A percentile compares a stretch with the other conserved stretches of the same genome.
Evolutionary conservation across 1,140 invertebrate genomes (phyloP).

Genomic region (Magallana angulata): DNA sequence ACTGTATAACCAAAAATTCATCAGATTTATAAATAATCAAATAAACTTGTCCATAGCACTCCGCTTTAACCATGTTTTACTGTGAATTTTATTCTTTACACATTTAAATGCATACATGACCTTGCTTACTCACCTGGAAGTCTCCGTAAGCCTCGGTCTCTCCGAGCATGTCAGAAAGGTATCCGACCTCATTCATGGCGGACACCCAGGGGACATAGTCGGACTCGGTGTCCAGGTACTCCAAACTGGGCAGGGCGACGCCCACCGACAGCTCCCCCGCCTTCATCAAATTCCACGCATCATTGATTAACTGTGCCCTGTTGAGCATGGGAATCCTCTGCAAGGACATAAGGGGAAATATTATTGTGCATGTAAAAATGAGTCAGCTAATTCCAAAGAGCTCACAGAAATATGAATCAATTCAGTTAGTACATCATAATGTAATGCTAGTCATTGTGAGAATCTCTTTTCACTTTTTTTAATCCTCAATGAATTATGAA

Average conservation of each 20-base stretch:
- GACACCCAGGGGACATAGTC: constrained; percentile 83
- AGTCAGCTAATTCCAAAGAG: too few species aligned
- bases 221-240: constrained; percentile 86
- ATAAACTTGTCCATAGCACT: too few species aligned
- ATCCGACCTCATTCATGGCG: constrained; percentile 84
- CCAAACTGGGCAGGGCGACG: constrained; percentile 85
- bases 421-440: too few species aligned
- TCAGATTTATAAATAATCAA: too few species aligned
- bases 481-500: too few species aligned
- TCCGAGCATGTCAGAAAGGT: constrained; percentile 85
- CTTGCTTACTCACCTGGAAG: constrained; percentile 62
- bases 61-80: too few species aligned
- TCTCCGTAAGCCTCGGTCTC: constrained; percentile 82
- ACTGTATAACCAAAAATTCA: too few species aligned
- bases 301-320: constrained; percentile 92
- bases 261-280: constrained; percentile 86
- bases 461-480: too few species aligned
- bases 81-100: too few species aligned
- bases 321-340: constrained; percentile 86
- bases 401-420: too few species aligned
- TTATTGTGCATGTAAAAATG: not conserved
- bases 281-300: constrained; percentile 85
- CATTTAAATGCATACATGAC: too few species aligned
- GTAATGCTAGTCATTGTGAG: too few species aligned
- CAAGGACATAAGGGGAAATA: not conserved